phyloP scores from a whole-genome alignment of 2,797 vertebrate genomes.

The Lacerta agilis region DNA sequence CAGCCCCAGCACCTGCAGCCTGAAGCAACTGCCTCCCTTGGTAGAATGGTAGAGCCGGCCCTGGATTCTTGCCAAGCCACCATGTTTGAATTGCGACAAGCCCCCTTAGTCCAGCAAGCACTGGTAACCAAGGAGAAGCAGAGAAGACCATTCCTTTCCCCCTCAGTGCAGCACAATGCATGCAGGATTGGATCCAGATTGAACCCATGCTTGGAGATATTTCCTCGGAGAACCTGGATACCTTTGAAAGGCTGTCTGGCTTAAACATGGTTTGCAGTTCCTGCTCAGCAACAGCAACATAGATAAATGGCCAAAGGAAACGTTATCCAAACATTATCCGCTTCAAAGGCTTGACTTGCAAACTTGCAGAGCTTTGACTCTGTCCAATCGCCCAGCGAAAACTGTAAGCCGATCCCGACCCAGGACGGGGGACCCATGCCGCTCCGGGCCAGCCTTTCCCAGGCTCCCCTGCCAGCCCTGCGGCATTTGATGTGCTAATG shows the following conservation, averaged over 20 bases:
- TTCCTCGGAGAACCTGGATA: not conserved
- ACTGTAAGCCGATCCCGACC: conserved; percentile 67
- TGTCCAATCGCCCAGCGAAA: conserved; percentile 73
- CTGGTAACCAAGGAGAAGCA: no score
- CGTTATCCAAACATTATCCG: conserved; percentile 76
- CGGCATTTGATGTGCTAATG: conserved; percentile 70
- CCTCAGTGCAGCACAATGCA: not conserved
- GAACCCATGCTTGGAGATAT: not conserved
- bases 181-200: not conserved
- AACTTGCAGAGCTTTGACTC: conserved; percentile 66
- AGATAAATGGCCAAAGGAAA: conserved; percentile 80
- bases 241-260: not conserved
- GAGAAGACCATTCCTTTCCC: not conserved
- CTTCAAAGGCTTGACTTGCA: conserved; percentile 74
- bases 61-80: not conserved
- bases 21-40: no score
- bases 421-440: conserved; percentile 70
- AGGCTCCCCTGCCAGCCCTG: conserved; percentile 61
- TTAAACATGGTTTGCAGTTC: not conserved
- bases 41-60: no score
- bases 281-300: conserved; percentile 30
- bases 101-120: no score
- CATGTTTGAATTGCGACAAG: not conserved
- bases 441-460: conserved; percentile 70
- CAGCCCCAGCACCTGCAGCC: no score